phyloP scores from a whole-genome alignment of 1,140 invertebrate genomes.

The Drosophila pachea region DNA sequence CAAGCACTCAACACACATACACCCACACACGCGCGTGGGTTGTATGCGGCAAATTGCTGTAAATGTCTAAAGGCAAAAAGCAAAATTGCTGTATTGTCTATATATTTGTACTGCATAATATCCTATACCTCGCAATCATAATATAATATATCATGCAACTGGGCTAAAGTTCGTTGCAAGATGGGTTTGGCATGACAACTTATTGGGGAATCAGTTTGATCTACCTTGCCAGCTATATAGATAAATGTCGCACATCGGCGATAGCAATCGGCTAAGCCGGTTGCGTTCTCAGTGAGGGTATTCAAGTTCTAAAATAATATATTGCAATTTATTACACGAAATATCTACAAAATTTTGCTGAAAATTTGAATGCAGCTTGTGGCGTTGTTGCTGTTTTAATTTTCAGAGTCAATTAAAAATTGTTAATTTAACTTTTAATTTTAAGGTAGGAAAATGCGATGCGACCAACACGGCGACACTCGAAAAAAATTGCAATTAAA shows the following conservation, averaged over 20 bases:
- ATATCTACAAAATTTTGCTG: slow-evolving; percentile 63
- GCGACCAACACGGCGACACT: slow-evolving; percentile 40
- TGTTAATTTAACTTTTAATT: slow-evolving; percentile 76
- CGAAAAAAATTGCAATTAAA: slow-evolving; percentile 63
- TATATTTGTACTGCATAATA: background rate
- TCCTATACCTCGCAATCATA: background rate
- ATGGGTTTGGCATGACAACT: too few species aligned
- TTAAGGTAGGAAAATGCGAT: slow-evolving; percentile 68
- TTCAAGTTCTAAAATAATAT: slow-evolving; percentile 39
- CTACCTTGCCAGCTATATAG: too few species aligned
- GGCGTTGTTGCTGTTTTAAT: slow-evolving; percentile 58
- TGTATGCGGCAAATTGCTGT: slow-evolving; percentile 41
- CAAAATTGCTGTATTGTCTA: background rate
- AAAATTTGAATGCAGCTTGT: slow-evolving; percentile 44
- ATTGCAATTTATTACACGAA: slow-evolving; percentile 47
- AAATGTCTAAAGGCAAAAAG: slow-evolving; percentile 41
- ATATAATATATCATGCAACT: too few species aligned
- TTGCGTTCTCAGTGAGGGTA: slow-evolving; percentile 2
- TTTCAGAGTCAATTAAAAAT: slow-evolving; percentile 77
- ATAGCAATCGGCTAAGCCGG: background rate
- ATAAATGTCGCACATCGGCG: background rate
- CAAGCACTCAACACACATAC: slow-evolving; percentile 3
- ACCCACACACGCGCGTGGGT: slow-evolving; percentile 25
- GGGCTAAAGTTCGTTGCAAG: too few species aligned
- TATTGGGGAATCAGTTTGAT: too few species aligned